Conservation (phyloP, 2,113 vertebrate species). For the Eptatretus burgeri region DNA sequence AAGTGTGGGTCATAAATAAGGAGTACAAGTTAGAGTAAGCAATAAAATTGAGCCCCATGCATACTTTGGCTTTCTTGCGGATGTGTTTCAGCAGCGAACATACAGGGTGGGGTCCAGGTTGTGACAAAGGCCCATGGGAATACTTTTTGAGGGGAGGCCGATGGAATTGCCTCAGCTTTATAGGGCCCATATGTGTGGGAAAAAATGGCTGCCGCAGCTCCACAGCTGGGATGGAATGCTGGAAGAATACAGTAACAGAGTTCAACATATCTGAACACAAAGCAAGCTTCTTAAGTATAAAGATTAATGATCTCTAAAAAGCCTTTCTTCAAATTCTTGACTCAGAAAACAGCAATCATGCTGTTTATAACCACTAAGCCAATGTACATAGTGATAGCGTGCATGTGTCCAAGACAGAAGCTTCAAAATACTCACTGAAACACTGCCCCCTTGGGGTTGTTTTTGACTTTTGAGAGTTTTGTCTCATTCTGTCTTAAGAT, state of each 20-base stretch:
- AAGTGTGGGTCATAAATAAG: too few relatives aligned
- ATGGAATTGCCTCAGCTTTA: constrained; percentile 77
- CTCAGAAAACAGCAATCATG: background rate
- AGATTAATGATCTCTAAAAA: background rate
- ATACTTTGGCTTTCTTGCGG: constrained; percentile 92
- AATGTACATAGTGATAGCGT: too few relatives aligned
- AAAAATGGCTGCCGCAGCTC: constrained; percentile 90
- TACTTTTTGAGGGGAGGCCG: constrained; percentile 71
- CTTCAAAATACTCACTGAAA: too few relatives aligned
- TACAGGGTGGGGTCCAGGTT: constrained; percentile 53
- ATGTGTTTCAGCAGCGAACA: constrained; percentile 83
- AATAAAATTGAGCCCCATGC: background rate
- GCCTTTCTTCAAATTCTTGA: background rate
- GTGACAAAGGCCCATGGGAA: constrained; percentile 67
- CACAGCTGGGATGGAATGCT: constrained; percentile 88
- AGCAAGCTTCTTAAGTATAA: background rate
- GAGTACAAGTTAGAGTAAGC: too few relatives aligned
- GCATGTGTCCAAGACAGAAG: background rate
- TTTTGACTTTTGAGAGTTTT: too few relatives aligned
- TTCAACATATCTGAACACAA: background rate
- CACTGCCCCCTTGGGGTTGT: too few relatives aligned
- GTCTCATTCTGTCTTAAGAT: too few relatives aligned
- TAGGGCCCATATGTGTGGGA: constrained; percentile 88
- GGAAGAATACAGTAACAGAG: background rate
- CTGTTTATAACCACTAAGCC: background rate